Conservation (phyloP, 2,797 vertebrate genomes). For the Bovichtus diacanthus region DNA sequence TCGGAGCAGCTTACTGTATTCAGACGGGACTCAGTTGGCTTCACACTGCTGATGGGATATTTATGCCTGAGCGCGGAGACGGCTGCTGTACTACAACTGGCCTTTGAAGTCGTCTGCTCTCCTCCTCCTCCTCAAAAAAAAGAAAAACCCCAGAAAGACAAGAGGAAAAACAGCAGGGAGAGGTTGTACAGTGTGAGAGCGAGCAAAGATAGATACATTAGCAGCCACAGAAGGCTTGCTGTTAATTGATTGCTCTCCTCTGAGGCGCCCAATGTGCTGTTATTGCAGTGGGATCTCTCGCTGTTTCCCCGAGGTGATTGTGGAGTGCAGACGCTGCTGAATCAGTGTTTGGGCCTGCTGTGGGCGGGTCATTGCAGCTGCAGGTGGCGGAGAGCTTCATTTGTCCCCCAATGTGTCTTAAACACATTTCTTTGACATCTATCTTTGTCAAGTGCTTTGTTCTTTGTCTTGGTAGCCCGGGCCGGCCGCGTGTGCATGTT, state of each 20-base stretch:
- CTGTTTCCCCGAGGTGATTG: constrained; percentile 37
- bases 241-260: constrained; percentile 45
- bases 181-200: not conserved
- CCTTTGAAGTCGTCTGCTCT: constrained; percentile 42
- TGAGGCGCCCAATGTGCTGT: constrained; percentile 31
- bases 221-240: constrained; percentile 1
- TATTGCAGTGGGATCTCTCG: constrained; percentile 37
- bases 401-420: not conserved
- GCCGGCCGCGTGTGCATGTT: no score
- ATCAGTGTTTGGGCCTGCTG: constrained; percentile 12
- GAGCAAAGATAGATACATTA: constrained; percentile 21
- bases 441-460: no score
- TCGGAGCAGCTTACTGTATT: constrained; percentile 64
- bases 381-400: constrained; percentile 20
- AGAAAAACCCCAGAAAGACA: not conserved
- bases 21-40: constrained; percentile 30
- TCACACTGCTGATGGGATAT: constrained; percentile 65
- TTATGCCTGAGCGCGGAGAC: constrained; percentile 43
- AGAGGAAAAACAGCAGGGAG: constrained; percentile 14
- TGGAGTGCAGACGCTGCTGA: constrained; percentile 19
- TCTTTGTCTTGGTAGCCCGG: no score
- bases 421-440: no score
- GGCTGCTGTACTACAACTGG: constrained; percentile 40
- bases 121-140: not conserved
- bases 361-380: constrained; percentile 10